Percentiles rank a stretch among this genome's conserved stretches.
phyloP scores from a whole-genome alignment of 2,888 invertebrate genomes.

The Philereme vetulata region DNA sequence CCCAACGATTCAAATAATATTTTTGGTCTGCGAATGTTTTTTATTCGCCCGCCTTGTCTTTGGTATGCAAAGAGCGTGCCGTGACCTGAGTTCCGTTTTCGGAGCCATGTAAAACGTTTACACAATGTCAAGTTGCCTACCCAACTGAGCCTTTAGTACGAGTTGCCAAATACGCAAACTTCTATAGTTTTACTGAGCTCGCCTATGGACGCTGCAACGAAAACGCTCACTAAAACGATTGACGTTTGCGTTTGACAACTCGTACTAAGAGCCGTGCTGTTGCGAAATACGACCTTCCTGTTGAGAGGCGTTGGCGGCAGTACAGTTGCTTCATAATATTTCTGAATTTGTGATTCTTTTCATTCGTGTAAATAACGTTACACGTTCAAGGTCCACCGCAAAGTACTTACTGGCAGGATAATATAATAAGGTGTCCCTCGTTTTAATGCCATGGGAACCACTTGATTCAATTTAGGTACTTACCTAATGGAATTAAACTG shows the following conservation, averaged over 20 bases:
- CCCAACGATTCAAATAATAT: slow-evolving; percentile 21
- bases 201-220: too few relatives aligned
- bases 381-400: neutral
- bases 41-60: slow-evolving; percentile 44
- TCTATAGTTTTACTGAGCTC: too few relatives aligned
- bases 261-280: slow-evolving; percentile 42
- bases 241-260: too few relatives aligned
- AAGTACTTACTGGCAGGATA: neutral
- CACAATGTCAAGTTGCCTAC: slow-evolving; percentile 74
- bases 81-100: slow-evolving; percentile 73
- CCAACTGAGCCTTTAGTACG: slow-evolving; percentile 22
- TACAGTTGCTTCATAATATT: slow-evolving; percentile 24
- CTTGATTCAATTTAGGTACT: too few relatives aligned
- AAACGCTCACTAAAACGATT: too few relatives aligned
- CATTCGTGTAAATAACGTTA: slow-evolving; percentile 14
- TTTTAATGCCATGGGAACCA: slow-evolving; percentile 1
- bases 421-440: neutral
- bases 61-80: slow-evolving; percentile 72
- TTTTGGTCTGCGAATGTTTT: slow-evolving; percentile 32
- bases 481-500: too few relatives aligned
- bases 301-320: slow-evolving; percentile 50
- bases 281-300: slow-evolving; percentile 68
- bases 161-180: too few relatives aligned
- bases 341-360: slow-evolving; percentile 19
- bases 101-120: slow-evolving; percentile 74